phyloP scores from a whole-genome alignment of 1,140 invertebrate species.

The Tribolium madens region DNA sequence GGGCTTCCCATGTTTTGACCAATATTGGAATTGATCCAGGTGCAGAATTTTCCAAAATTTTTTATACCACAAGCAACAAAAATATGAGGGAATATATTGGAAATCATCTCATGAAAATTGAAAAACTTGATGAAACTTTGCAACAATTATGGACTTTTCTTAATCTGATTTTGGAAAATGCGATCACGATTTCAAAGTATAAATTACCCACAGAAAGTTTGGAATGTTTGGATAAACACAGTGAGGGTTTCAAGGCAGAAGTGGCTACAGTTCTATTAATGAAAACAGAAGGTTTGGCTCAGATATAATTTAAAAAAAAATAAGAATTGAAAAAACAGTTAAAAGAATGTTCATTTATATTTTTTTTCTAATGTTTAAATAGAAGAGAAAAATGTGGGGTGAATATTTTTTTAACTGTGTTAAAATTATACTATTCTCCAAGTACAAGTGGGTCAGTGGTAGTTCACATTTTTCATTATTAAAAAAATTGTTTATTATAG shows the following conservation, averaged over 20 bases:
- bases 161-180: constrained; percentile 68
- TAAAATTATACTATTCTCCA: neutral
- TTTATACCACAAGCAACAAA: constrained; percentile 68
- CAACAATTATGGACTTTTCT: constrained; percentile 71
- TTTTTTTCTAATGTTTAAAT: no score
- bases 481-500: no score
- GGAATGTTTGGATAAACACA: constrained; percentile 64
- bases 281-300: constrained; percentile 69
- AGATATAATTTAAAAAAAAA: neutral
- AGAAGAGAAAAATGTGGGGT: no score
- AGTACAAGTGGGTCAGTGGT: constrained; percentile 20
- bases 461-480: constrained; percentile 10
- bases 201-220: constrained; percentile 54
- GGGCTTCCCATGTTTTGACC: constrained; percentile 73
- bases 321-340: neutral
- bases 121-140: constrained; percentile 66
- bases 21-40: constrained; percentile 72
- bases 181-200: constrained; percentile 43
- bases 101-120: constrained; percentile 69
- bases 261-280: constrained; percentile 70
- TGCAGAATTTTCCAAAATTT: constrained; percentile 70
- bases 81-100: constrained; percentile 72
- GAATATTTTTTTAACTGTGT: neutral
- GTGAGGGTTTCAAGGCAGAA: constrained; percentile 68
- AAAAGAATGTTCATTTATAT: no score